Base-by-base conservation (phyloP, 1,140 invertebrate genomes). In the Anoplophora glabripennis region DNA sequence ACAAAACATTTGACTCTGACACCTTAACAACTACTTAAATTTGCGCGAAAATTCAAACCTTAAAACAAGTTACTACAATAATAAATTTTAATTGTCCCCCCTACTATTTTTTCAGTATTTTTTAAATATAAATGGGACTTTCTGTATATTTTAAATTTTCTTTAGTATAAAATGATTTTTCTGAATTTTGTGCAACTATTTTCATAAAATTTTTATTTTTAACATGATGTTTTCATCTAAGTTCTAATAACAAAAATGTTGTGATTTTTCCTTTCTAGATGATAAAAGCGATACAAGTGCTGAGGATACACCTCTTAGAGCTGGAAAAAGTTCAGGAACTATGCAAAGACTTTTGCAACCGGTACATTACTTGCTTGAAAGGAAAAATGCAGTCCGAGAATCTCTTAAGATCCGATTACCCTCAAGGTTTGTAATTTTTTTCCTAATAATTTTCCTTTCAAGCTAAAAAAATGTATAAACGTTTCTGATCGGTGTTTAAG, bases 361-460 rank as follows among this genome's bases (percentile, higher is more conserved):
- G 94, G 42, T 98, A 98, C 80, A 97, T 97, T 61, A 93, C 92
- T 54, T 96, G 93, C 75, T 80, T 97, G 58, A 96, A 96, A 77
- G 91, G 92, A 17, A 96, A 97, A 80, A 96, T 97, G 93, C 94
- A 96, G 75, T 95, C 94, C 76, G 94, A 97, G 73, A 92, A 93
- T 76, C 77, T 93, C 36, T 76, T 93, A 37, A 79, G 90, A 53
- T 90, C 88, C 59, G 90, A 93, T 77, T 84, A 84, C 69, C 73
- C 79, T 14, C 76, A 78, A 66, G 81, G 81, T 81, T 49, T 40
- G 56, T 41, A 37, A 14, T 40, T 34, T 35, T 21, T 28, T 52
- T n/a, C 2, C 18, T 38, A 35, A 35, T 38, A 10, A 12, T 49
- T 48, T 11, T 35, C 11, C 47, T 59, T 18, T 44, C 14, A 5